Evolutionary conservation across 1,140 invertebrate genomes (phyloP), one percentile per base, ranked within the genome.

Genomic region (Rhopalosiphum padi): DNA sequence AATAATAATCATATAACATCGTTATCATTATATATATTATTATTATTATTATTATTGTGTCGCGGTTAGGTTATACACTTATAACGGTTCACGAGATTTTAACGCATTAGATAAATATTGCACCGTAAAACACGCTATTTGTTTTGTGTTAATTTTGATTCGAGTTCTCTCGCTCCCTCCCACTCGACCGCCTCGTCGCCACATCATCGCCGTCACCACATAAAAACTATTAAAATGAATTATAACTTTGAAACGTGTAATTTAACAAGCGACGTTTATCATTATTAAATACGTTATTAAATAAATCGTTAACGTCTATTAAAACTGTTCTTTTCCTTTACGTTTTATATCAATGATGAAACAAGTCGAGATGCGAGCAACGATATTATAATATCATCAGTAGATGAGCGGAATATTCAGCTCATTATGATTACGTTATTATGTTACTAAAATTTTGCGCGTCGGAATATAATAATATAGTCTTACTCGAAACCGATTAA

Each of bases 101-200:
- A 86, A 86, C 85, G 85, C 43, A 48, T 86, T 86, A 30, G 41
- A 41, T 43, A 86, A 86, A 86, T 41, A 86, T 86, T 25, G 83
- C 83, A 43, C 37, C 83, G 37, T 43, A 43, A 77, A 77, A 41
- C 37, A 41, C 37, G 83, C 37, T 41, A 86, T 43, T 86, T 86
- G 41, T 86, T 86, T 46, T 37, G 86, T 51, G 86, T 87, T 87
- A 87, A 87, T 87, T 87, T 87, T 87, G 85, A 87, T 87, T 87
- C 43, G 41, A 86, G 25, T 25, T n/a, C 30, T n/a, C 60, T 30
- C 60, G 48, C 9, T 25, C 55, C 55, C 25, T 18, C 55, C 55
- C 55, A 15, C 25, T 30, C 30, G 2, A 51, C 60, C 11, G 11
- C 7, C 60, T 22, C 60, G 5, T 30, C 55, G 30, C 25, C 25